Evolutionary conservation across 2,113 vertebrate genomes (phyloP).

Genomic region (Pyxicephalus adspersus): DNA sequence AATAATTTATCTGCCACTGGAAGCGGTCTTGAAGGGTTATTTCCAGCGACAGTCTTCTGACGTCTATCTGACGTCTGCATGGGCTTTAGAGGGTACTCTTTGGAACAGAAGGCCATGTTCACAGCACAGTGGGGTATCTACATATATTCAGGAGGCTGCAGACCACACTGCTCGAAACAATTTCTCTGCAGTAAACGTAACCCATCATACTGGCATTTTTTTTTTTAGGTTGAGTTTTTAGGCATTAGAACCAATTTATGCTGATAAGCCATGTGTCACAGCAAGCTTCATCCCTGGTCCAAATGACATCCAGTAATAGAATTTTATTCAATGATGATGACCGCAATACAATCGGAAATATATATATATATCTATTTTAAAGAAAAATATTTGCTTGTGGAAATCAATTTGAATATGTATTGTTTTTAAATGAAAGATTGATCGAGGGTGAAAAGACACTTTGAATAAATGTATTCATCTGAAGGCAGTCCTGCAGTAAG

Average conservation of each 20-base stretch:
- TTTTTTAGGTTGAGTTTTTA: no score
- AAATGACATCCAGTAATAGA: conserved; percentile 21
- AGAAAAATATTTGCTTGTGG: conserved; percentile 26
- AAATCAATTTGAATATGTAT: conserved; percentile 47
- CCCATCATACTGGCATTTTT: no score
- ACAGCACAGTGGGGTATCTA: no score
- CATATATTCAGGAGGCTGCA: no score
- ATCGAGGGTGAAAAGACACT: conserved; percentile 30
- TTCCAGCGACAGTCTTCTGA: no score
- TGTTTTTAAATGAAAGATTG: conserved; percentile 45
- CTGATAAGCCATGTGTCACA: background rate
- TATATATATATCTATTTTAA: background rate
- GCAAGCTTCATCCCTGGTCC: background rate
- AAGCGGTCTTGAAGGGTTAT: no score
- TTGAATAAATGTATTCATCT: conserved; percentile 36
- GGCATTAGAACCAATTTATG: background rate
- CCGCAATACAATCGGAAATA: conserved; percentile 1
- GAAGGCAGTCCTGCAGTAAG: conserved; percentile 22
- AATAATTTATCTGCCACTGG: no score
- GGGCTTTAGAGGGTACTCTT: no score
- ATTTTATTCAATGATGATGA: conserved; percentile 6
- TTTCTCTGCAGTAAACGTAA: no score
- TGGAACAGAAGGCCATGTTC: no score
- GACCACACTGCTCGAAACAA: no score
- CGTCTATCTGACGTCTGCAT: no score